phyloP scores from a whole-genome alignment of 2,888 invertebrate genomes.

The Drosophila ustulata region DNA sequence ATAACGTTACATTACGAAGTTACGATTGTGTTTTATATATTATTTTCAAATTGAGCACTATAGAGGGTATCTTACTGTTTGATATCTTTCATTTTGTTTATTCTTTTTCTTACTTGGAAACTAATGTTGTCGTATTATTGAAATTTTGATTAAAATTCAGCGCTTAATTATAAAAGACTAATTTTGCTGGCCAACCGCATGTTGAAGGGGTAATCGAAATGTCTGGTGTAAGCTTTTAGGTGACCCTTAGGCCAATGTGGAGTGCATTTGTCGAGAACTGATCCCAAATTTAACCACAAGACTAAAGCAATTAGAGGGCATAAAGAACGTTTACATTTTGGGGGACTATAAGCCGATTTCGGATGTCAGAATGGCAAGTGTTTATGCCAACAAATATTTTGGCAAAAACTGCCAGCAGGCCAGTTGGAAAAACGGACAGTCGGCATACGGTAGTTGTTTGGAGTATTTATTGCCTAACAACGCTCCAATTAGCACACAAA shows the following conservation, averaged over 20 bases:
- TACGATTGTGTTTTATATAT: too few species aligned
- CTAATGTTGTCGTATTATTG: not conserved
- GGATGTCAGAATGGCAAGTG: slow-evolving; percentile 41
- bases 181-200: slow-evolving; percentile 20
- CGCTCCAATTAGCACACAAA: slow-evolving; percentile 77
- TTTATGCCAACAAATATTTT: slow-evolving; percentile 62
- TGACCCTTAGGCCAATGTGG: slow-evolving; percentile 6
- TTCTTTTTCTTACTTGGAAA: not conserved
- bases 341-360: slow-evolving; percentile 63
- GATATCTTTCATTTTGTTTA: too few species aligned
- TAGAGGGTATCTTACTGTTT: too few species aligned
- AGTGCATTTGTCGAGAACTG: slow-evolving; percentile 13
- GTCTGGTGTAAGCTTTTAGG: slow-evolving; percentile 8
- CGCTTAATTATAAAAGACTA: slow-evolving; percentile 27
- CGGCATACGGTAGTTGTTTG: slow-evolving; percentile 24
- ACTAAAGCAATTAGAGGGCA: slow-evolving; percentile 53
- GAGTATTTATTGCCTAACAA: slow-evolving; percentile 62
- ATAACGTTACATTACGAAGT: too few species aligned
- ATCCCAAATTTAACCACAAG: slow-evolving; percentile 39
- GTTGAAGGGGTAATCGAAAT: slow-evolving; percentile 35
- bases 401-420: not conserved
- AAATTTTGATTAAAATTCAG: not conserved
- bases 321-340: slow-evolving; percentile 58
- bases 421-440: not conserved
- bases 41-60: too few species aligned